Conservation (phyloP, 2,888 invertebrate species). For the Cremastinae sp. region DNA sequence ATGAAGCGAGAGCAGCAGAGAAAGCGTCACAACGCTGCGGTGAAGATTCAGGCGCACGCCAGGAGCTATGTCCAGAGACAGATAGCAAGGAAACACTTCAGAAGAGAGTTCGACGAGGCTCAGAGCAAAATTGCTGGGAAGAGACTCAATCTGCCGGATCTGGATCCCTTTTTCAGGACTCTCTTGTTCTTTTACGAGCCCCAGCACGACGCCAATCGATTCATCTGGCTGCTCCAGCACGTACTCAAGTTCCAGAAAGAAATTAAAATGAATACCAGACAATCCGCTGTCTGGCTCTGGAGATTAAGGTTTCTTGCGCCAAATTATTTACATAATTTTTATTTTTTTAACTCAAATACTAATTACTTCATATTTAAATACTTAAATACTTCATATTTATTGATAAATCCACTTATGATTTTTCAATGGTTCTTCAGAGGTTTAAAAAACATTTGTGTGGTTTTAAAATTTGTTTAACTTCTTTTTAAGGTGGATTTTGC, state of each 20-base stretch:
- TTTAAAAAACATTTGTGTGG: too few species aligned
- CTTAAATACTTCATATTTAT: too few species aligned
- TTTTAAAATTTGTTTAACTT: neutral
- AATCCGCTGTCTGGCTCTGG: constrained; percentile 80
- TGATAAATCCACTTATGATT: too few species aligned
- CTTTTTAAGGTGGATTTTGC: constrained; percentile 82
- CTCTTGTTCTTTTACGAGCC: constrained; percentile 90
- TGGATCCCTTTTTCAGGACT: constrained; percentile 84
- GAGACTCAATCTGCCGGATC: constrained; percentile 79
- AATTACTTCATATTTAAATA: neutral
- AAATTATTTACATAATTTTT: neutral
- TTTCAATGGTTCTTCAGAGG: too few species aligned
- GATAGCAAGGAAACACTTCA: constrained; percentile 85
- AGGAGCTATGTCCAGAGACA: constrained; percentile 88
- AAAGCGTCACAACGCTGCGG: constrained; percentile 87
- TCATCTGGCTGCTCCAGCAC: constrained; percentile 81
- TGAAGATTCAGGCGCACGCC: constrained; percentile 91
- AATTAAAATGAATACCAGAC: constrained; percentile 74
- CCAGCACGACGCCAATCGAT: constrained; percentile 85
- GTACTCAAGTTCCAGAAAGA: constrained; percentile 79
- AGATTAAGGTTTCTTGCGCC: constrained; percentile 70
- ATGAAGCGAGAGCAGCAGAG: constrained; percentile 92
- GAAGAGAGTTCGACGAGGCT: constrained; percentile 87
- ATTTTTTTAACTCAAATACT: neutral
- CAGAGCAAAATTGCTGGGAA: constrained; percentile 81